Base-by-base conservation (phyloP, 2,797 vertebrate genomes). In the Onychomys arenicola region DNA sequence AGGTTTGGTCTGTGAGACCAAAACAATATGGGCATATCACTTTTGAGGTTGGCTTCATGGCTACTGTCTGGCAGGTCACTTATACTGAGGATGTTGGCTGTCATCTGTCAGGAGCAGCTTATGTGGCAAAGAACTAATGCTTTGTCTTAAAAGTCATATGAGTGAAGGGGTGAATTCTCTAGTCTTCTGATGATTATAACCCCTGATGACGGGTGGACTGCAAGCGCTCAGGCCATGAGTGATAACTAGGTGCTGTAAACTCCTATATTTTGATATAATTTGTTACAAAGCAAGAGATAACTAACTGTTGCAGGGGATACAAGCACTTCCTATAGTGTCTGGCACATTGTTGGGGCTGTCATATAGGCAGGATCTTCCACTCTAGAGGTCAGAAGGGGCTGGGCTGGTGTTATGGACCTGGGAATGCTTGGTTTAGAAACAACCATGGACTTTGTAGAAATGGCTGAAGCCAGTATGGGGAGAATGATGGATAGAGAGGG, bases 381-480 rank as follows among this genome's bases (percentile, higher is more conserved):
- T 85, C 25, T 63, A 43, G 43, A 19, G 16, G 59, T 49, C 29
- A 49, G 65, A 80, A 43, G 65, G 40, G 12, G 17, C 49, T 49
- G 82, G 61, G 34, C 61, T 80, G 57, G 75, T 85, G 14, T 19
- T n/a, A 40, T 5, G 40, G 55, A 25, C 78, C 37, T 88, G 77
- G 92, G 89, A 71, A 52, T 73, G 46, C 87, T 93, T 27, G 63
- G 43, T 43, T 96, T 73, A 81, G 91, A 81, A 40, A 93, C 4
- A 84, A 40, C 69, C 19, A 59, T 49, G 55, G 40, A 81, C 34
- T 59, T 61, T 17, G 14, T 7, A 23, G 23, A 94, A 46, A 46
- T 63, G 87, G 49, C 73, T 40, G 32, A 92, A 92, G 76, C 37
- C 43, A 65, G 40, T 83, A 63, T 5, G 8, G 17, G 12, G 57